Percentiles rank a stretch among this genome's conserved stretches.
Evolutionary conservation across 1,140 invertebrate species (phyloP).

Genomic region (Trichomalopsis sarcophagae): DNA sequence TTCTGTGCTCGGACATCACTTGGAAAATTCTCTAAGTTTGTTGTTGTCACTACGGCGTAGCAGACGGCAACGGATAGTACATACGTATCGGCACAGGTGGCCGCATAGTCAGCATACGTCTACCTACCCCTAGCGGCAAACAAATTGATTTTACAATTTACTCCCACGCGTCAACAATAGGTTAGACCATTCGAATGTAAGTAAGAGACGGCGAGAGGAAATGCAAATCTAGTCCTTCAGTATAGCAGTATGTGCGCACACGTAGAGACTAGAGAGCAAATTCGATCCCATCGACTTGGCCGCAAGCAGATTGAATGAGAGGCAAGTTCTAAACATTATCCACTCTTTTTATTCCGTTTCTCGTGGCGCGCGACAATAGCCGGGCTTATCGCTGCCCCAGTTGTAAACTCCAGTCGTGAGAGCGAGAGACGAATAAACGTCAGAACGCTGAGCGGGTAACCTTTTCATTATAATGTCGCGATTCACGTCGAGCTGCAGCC

Average conservation of each 20-base stretch:
- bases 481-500: background rate
- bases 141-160: background rate
- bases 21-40: constrained; percentile 24
- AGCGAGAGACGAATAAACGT: background rate
- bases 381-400: constrained; percentile 34
- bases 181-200: too few species aligned
- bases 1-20: background rate
- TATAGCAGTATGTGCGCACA: background rate
- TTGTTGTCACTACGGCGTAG: constrained; percentile 25
- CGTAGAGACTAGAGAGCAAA: background rate
- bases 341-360: constrained; percentile 4
- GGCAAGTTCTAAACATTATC: constrained; percentile 7
- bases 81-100: background rate
- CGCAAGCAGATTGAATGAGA: background rate
- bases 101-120: background rate
- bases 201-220: background rate
- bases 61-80: background rate
- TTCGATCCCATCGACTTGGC: background rate
- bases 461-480: constrained; percentile 40
- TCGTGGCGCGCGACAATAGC: constrained; percentile 1
- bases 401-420: background rate
- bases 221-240: background rate
- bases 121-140: background rate
- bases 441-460: background rate
- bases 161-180: background rate